These are phyloP conservation scores for Trichechus manatus DNA, from an alignment of 2,113 vertebrate species.

Conservation along the genomic window DNA sequence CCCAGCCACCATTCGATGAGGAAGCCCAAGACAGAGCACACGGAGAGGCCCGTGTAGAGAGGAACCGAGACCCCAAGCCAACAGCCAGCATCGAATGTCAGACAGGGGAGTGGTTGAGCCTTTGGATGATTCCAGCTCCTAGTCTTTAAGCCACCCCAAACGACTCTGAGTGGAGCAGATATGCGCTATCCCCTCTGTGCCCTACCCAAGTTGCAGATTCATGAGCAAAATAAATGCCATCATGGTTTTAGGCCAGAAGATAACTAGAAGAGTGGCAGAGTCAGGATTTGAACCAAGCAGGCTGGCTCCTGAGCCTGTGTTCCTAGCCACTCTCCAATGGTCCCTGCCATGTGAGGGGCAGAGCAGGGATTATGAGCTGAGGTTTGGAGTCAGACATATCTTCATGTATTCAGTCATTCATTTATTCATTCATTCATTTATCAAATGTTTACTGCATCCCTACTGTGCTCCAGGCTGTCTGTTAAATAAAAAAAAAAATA, in stretches of 20 bases:
- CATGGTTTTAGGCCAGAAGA: not conserved
- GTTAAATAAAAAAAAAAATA: not conserved
- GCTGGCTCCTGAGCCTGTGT: not conserved
- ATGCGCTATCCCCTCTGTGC: not conserved
- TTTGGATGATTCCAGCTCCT: not conserved
- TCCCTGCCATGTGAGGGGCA: not conserved
- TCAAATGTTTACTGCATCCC: too few species aligned
- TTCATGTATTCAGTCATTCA: not conserved
- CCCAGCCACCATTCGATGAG: not conserved
- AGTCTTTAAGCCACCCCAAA: not conserved
- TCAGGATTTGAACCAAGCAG: not conserved
- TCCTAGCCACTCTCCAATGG: not conserved
- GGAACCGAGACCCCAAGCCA: not conserved
- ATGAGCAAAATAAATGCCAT: slow-evolving; percentile 1
- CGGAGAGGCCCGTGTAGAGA: not conserved
- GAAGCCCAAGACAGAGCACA: not conserved
- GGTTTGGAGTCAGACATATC: not conserved
- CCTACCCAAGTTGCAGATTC: slow-evolving; percentile 4
- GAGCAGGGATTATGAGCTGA: not conserved
- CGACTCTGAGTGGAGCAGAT: not conserved
- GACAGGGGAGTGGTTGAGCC: not conserved
- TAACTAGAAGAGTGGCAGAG: not conserved
- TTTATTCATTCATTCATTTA: not conserved
- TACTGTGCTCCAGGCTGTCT: not conserved
- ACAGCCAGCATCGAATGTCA: not conserved